Percentiles rank a stretch among this genome's conserved stretches.
phyloP scores from a whole-genome alignment of 1,140 invertebrate genomes.

The Eriocheir sinensis region DNA sequence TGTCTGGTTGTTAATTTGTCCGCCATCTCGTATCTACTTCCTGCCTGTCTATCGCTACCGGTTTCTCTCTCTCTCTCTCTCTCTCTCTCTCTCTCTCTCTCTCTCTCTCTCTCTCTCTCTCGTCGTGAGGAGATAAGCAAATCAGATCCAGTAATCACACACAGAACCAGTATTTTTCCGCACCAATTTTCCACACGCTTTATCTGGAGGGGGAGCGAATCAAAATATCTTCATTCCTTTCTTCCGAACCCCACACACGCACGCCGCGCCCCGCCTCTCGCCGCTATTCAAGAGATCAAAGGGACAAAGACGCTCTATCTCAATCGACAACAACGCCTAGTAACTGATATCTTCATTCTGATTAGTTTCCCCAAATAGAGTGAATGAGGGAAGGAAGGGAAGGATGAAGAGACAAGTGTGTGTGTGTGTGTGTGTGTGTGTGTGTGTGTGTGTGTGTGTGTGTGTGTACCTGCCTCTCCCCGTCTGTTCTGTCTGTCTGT shows the following conservation, averaged over 20 bases:
- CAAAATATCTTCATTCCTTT: neutral
- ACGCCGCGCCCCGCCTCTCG: neutral
- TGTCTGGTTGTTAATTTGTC: too few relatives aligned
- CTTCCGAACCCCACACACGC: neutral
- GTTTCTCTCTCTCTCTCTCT: neutral
- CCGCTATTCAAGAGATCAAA: neutral
- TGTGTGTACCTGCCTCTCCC: too few relatives aligned
- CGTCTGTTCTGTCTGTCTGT: too few relatives aligned
- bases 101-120: neutral
- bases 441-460: too few relatives aligned
- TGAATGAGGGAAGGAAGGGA: neutral
- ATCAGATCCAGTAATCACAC: too few relatives aligned
- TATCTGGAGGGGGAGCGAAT: neutral
- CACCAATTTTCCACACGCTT: too few relatives aligned
- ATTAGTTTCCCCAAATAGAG: neutral
- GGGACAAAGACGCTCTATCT: neutral
- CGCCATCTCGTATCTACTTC: too few relatives aligned
- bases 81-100: neutral
- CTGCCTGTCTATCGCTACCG: too few relatives aligned
- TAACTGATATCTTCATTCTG: neutral
- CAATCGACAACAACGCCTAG: neutral
- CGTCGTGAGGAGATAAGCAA: too few relatives aligned
- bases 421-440: too few relatives aligned
- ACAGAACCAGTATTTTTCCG: too few relatives aligned
- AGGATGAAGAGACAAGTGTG: too few relatives aligned